Conservation (phyloP, 2,888 invertebrate genomes). For the Oasisia sp. region DNA sequence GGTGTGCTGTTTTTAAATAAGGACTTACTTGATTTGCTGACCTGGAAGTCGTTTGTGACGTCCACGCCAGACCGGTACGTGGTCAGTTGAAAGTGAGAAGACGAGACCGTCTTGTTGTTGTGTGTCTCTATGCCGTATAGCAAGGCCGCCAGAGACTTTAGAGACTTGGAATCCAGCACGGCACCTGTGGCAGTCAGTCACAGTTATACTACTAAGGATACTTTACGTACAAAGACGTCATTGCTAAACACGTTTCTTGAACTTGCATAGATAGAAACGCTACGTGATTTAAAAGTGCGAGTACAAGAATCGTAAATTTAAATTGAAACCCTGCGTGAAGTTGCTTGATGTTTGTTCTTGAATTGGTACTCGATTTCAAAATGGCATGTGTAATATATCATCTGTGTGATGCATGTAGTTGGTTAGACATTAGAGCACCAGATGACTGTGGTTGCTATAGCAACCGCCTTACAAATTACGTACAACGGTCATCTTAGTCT, state of each 20-base stretch:
- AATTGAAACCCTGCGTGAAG: too few species aligned
- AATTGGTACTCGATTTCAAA: too few species aligned
- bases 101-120: background rate
- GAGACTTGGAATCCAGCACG: background rate
- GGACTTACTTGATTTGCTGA: conserved; percentile 3
- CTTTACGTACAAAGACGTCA: background rate
- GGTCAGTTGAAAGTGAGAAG: background rate
- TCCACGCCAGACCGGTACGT: background rate
- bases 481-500: too few species aligned
- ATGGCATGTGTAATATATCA: background rate
- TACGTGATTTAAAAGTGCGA: background rate
- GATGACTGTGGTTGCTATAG: background rate
- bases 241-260: background rate
- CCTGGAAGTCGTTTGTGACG: background rate
- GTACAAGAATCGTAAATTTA: too few species aligned
- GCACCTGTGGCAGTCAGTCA: background rate
- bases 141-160: background rate
- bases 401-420: background rate
- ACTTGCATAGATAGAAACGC: background rate
- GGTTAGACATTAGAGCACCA: background rate
- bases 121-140: background rate
- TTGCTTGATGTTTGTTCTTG: too few species aligned
- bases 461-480: too few species aligned
- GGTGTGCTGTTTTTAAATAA: background rate
- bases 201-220: background rate